Base-by-base conservation (phyloP, 2,888 invertebrate genomes). In the Macrophya annulata region DNA sequence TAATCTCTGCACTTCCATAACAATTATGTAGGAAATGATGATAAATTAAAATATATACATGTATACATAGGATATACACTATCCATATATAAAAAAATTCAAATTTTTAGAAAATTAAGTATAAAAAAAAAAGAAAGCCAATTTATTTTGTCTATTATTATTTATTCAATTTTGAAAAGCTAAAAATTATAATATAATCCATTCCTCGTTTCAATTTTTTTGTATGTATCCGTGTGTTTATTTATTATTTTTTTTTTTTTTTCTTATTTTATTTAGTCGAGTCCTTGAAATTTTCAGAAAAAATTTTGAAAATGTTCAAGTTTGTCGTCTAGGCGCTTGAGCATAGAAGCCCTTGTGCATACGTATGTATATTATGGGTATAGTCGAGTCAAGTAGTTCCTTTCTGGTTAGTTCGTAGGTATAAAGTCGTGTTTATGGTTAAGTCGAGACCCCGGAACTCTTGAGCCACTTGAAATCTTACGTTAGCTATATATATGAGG, bases 401-500 rank as follows among this genome's bases (percentile, higher is more conserved):
- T 17, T 15, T 71, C 71, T 40, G 71, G 17, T 17, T 25, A 37
- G 4, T 71, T 25, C 6, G 43, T 43, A 72, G 9, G n/a, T 74
- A 48, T 21, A 45, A 43, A 25, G 12, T 45, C 10, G 25, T 17
- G 21, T 4, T 62, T 25, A 55, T 17, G 21, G 2, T 62, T 25
- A n/a, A 55, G n/a, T 40, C 37, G 43, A n/a, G 21, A 68, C 6
- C 31, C 25, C 51, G 31, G 25, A 77, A 51, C 77, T 21, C 77
- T 77, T 77, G 77, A 77, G 37, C 77, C 77, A 77, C 77, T 77
- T 55, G 55, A 55, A 77, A 55, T 77, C 37, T 51, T 37, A n/a
- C 55, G n/a, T 55, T 48, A 48, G 10, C 48, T 15, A 1, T 15
- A 12, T 48, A 48, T 48, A 48, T 9, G 10, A 68, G 40, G 10